Conservation (phyloP, 2,797 vertebrate genomes). For the Spea hammondii region DNA sequence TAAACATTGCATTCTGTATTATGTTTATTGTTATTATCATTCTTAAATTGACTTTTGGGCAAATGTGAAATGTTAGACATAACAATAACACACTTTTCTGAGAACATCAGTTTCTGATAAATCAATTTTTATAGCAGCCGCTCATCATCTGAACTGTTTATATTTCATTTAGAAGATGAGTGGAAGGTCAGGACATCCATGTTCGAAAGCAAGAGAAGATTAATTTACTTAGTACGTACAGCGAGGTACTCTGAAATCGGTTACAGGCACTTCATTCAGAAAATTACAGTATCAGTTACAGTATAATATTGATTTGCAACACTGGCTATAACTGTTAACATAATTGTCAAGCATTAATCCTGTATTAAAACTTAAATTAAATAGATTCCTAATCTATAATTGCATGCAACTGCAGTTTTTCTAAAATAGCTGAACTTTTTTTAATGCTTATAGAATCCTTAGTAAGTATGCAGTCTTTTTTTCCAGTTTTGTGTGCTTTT, state of each 20-base stretch:
- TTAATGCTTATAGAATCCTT: no score
- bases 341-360: slow-evolving; percentile 15
- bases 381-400: background rate
- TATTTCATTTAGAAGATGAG: background rate
- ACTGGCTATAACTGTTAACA: slow-evolving; percentile 13
- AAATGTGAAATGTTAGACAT: slow-evolving; percentile 27
- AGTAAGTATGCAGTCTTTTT: no score
- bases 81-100: slow-evolving; percentile 26
- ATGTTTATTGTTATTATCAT: background rate
- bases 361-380: background rate
- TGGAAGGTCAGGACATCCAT: slow-evolving; percentile 21
- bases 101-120: slow-evolving; percentile 31
- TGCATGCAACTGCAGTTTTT: background rate
- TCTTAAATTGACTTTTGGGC: slow-evolving; percentile 6
- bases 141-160: background rate
- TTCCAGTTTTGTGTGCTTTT: no score
- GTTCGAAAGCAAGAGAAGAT: slow-evolving; percentile 13
- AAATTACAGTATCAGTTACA: slow-evolving; percentile 1
- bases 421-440: background rate
- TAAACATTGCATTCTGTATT: background rate
- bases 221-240: slow-evolving; percentile 11
- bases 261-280: slow-evolving; percentile 4
- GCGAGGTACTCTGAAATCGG: background rate
- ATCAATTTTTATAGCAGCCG: slow-evolving; percentile 9
- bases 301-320: background rate